Conservation (phyloP, 2,113 vertebrate genomes). For the Sylvietta virens region DNA sequence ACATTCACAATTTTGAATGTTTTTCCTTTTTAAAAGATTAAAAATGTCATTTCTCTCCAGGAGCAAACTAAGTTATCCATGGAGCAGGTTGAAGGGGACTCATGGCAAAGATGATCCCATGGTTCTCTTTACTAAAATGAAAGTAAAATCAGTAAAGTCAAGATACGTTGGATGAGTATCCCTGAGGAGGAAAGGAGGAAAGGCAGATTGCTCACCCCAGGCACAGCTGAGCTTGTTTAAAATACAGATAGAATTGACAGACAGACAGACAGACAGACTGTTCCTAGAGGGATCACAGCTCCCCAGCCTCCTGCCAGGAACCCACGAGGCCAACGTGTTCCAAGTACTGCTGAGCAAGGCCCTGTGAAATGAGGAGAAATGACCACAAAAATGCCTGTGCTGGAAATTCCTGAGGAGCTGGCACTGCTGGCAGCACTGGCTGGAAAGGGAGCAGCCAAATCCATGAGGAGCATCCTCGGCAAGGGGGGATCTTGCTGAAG, state of each 20-base stretch:
- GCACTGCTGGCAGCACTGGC: not conserved
- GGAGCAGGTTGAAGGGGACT: not conserved
- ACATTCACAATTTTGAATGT: not conserved
- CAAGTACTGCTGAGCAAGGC: not conserved
- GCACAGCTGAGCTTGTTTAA: not conserved
- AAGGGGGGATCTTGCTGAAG: not conserved
- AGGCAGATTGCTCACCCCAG: not conserved
- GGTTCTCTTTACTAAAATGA: not conserved
- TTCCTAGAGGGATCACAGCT: not conserved
- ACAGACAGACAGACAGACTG: not conserved
- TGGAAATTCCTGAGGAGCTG: not conserved
- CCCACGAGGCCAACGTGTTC: not conserved
- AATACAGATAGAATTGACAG: not conserved
- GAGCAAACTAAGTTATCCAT: not conserved
- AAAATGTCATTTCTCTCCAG: not conserved
- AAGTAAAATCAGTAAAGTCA: not conserved
- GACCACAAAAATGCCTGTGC: slow-evolving; percentile 4
- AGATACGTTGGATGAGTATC: not conserved
- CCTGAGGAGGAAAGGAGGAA: not conserved
- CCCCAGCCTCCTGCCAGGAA: not conserved
- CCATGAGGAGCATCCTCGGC: not conserved
- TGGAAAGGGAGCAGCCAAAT: not conserved
- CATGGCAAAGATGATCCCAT: not conserved
- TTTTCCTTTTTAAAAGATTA: not conserved
- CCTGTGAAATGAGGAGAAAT: not conserved